Conservation (phyloP, 2,797 vertebrate genomes). For the Peromyscus nudipes region DNA sequence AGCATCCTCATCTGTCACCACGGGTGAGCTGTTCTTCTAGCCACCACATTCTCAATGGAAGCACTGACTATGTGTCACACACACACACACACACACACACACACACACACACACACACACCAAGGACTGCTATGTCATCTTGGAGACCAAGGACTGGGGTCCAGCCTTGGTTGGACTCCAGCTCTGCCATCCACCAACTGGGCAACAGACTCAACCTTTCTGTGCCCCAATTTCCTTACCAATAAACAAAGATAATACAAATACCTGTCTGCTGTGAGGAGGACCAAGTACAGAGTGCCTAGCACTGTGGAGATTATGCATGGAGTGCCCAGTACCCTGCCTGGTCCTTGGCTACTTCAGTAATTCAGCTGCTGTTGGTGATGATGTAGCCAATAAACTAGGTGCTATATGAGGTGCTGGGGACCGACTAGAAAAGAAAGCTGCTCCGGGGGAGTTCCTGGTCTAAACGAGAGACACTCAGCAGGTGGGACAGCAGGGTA, state of each 20-base stretch:
- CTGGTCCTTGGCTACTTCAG: background rate
- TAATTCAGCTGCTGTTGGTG: background rate
- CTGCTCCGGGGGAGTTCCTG: background rate
- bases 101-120: too few species aligned
- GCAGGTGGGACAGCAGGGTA: background rate
- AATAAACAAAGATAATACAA: background rate
- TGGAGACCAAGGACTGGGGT: background rate
- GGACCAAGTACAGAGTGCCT: background rate
- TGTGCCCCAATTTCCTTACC: background rate
- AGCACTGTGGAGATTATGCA: background rate
- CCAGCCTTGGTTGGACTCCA: background rate
- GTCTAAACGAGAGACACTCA: background rate
- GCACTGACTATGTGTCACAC: too few species aligned
- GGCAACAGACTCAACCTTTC: background rate
- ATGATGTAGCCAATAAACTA: fast-evolving
- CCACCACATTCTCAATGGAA: background rate
- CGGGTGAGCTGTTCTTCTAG: background rate
- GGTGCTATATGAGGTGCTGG: background rate
- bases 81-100: too few species aligned
- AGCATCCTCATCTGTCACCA: background rate
- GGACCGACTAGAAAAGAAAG: background rate
- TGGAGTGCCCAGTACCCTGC: background rate
- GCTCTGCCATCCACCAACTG: background rate
- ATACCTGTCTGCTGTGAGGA: background rate
- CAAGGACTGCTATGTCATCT: background rate